Evolutionary conservation across 2,113 vertebrate species (phyloP), one percentile per base, ranked within the genome.

Genomic region (Sakesphorus luctuosus): DNA sequence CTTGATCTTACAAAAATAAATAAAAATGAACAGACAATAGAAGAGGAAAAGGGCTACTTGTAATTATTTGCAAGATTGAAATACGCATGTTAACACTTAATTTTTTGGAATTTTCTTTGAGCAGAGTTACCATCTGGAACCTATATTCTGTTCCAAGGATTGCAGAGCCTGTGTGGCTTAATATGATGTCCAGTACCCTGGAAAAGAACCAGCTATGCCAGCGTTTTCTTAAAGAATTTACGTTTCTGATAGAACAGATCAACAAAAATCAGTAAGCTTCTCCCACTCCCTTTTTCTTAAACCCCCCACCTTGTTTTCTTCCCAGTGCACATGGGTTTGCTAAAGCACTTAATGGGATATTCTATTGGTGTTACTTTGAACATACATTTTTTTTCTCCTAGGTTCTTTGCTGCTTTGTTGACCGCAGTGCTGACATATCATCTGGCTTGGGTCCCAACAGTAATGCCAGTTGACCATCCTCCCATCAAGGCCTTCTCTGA

Each of bases 371-470:
- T 76, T 56, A 84, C 35, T 73, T 74, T 62, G 36, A 4, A 87
- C 11, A 6, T 58, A 6, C 49, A 1, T 61, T 58, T 16, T 66
- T 77, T 87, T 65, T 33, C 49, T 21, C 58, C 43, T 74, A 99
- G 99, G 97, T 99, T 99, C 77, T 98, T 99, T 82, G 98, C 98
- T 78, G 98, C 98, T 89, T 96, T 99, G 50, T 94, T 99, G 87
- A 99, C 99, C 1, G 99, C 98, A 2, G 98, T 99, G 84, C 97
- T 99, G 92, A 99, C 98, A 1, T 98, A 99, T 86, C 98, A 99
- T 75, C 96, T 99, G 96, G 98, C 98, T 65, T 99, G 98, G 99
- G 98, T 99, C 14, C 98, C 99, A 33, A 99, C 99, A 3, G 99
- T 99, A 68, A 99, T 99, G 98, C 99, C 99, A 2, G 97, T 98